A percentile compares a stretch with the other conserved stretches of the same genome.
phyloP scores from a whole-genome alignment of 2,113 vertebrate genomes.

The Hyperopisus bebe region DNA sequence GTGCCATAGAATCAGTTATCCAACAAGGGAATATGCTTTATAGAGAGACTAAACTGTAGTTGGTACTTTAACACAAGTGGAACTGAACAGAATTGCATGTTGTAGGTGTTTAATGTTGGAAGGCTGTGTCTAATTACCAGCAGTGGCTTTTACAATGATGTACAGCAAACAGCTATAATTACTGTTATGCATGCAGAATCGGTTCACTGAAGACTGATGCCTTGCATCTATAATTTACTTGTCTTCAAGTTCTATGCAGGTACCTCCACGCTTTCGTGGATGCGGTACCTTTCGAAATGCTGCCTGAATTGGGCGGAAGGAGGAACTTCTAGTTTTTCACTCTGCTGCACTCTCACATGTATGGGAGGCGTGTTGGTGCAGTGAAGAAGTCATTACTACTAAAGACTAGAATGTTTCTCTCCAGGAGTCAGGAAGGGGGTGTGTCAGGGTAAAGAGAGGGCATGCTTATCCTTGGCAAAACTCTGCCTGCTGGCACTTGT shows the following conservation, averaged over 20 bases:
- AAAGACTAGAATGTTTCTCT: conserved; percentile 58
- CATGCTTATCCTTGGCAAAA: conserved; percentile 27
- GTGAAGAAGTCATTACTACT: conserved; percentile 55
- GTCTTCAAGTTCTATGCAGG: background rate
- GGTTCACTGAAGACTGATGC: background rate
- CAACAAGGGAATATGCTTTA: background rate
- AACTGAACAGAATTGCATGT: conserved; percentile 5
- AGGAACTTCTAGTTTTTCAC: background rate
- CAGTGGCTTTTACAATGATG: conserved; percentile 1
- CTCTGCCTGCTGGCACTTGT: background rate
- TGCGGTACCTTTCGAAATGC: background rate
- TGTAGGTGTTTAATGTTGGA: conserved; percentile 11
- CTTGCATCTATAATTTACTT: conserved; percentile 5
- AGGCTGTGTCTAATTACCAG: background rate
- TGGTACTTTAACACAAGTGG: background rate
- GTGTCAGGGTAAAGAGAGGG: conserved; percentile 53
- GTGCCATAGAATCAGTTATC: background rate
- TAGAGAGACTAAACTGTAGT: background rate
- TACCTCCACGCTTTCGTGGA: background rate
- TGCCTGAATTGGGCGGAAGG: background rate
- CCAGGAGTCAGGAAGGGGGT: conserved; percentile 38
- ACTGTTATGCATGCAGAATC: background rate
- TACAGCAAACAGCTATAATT: conserved; percentile 10
- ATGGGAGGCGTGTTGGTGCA: conserved; percentile 20
- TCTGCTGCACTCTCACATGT: background rate